phyloP scores from a whole-genome alignment of 2,113 vertebrate species.

The Sinosuthora webbiana region DNA sequence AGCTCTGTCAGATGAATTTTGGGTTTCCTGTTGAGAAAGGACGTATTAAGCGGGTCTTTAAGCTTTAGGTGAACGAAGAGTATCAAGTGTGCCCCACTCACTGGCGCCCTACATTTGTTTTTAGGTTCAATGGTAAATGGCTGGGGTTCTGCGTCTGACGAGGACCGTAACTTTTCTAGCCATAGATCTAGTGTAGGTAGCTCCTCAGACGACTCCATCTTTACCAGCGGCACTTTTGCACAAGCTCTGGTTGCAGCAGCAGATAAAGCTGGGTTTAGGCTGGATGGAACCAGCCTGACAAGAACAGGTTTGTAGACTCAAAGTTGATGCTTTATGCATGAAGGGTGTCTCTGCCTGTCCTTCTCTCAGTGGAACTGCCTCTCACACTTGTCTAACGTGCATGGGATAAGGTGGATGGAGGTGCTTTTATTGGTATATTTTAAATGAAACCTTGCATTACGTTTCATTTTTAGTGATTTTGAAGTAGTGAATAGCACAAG shows the following conservation, averaged over 20 bases:
- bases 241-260: conserved; percentile 94
- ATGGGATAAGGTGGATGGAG: conserved; percentile 61
- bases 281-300: conserved; percentile 92
- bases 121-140: conserved; percentile 99
- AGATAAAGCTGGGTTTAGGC: conserved; percentile 94
- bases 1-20: background rate
- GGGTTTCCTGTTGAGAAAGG: background rate
- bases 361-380: background rate
- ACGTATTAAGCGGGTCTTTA: background rate
- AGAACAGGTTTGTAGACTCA: conserved; percentile 91
- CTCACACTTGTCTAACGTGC: conserved; percentile 60
- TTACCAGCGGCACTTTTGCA: conserved; percentile 94
- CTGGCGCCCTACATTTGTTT: conserved; percentile 80
- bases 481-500: conserved; percentile 1
- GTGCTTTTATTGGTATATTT: background rate
- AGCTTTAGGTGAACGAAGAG: conserved; percentile 19
- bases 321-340: conserved; percentile 73
- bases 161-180: conserved; percentile 95
- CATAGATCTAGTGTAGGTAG: conserved; percentile 94
- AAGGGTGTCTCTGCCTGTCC: conserved; percentile 34
- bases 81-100: conserved; percentile 67
- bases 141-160: conserved; percentile 97
- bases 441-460: background rate
- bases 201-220: conserved; percentile 94
- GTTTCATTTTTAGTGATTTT: conserved; percentile 19